These are phyloP conservation scores for Hyposmocoma kahamanoa DNA, from an alignment of 1,140 invertebrate genomes.

Conservation along the genomic window DNA sequence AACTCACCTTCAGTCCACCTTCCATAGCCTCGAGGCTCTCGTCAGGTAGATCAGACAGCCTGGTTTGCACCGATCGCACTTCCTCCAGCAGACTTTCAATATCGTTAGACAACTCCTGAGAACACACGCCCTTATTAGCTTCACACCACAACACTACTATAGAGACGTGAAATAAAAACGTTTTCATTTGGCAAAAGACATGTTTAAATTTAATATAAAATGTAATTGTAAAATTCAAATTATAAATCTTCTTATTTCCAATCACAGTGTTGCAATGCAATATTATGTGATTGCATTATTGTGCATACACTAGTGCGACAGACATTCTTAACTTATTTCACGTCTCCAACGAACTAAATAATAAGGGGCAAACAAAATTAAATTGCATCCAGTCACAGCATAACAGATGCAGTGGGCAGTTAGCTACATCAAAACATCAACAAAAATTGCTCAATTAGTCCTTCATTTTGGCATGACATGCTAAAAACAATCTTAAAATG, in stretches of 20 bases:
- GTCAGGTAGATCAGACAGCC: slow-evolving; percentile 78
- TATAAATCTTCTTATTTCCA: too few relatives aligned
- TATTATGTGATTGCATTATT: too few relatives aligned
- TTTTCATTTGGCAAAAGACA: background rate
- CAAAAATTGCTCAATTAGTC: slow-evolving; percentile 25
- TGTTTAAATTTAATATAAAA: too few relatives aligned
- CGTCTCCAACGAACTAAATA: slow-evolving; percentile 6
- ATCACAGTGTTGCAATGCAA: too few relatives aligned
- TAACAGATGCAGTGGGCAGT: slow-evolving; percentile 32
- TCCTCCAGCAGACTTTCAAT: slow-evolving; percentile 78
- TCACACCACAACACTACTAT: slow-evolving; percentile 21
- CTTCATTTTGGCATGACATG: slow-evolving; percentile 43
- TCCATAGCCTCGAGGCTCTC: slow-evolving; percentile 82
- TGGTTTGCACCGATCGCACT: slow-evolving; percentile 78
- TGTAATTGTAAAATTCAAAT: too few relatives aligned
- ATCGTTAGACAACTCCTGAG: slow-evolving; percentile 80
- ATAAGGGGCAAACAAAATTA: slow-evolving; percentile 11
- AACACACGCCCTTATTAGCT: slow-evolving; percentile 62
- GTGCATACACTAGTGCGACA: too few relatives aligned
- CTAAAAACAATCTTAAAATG: slow-evolving; percentile 9
- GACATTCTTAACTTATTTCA: too few relatives aligned
- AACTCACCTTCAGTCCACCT: slow-evolving; percentile 79
- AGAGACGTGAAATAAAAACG: slow-evolving; percentile 26
- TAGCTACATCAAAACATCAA: slow-evolving; percentile 37
- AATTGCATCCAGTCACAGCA: slow-evolving; percentile 20